Conservation (phyloP, 2,797 vertebrate genomes). For the Varecia variegata region DNA sequence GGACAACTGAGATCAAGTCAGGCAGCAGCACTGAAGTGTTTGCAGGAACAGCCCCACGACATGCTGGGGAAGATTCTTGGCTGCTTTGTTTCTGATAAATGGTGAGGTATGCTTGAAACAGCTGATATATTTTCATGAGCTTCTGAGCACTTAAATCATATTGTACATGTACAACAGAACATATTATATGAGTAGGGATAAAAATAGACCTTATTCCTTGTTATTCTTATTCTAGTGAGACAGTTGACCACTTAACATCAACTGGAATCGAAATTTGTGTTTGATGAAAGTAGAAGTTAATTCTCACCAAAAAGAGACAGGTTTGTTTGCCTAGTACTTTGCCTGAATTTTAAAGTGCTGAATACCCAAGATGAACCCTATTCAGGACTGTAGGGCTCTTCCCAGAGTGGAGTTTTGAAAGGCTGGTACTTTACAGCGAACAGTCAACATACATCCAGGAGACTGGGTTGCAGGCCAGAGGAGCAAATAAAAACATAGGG, state of each 20-base stretch:
- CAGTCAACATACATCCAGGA: accelerated
- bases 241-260: neutral
- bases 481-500: accelerated
- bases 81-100: neutral
- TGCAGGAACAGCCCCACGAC: accelerated
- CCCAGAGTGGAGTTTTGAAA: neutral
- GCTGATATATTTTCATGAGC: neutral
- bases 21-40: neutral
- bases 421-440: accelerated
- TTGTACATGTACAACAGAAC: no score
- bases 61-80: neutral
- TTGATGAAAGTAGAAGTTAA: no score
- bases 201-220: neutral
- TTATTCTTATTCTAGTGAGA: neutral
- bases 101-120: no score
- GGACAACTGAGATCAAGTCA: neutral
- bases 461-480: no score
- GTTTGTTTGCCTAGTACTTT: neutral
- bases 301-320: no score
- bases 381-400: accelerated
- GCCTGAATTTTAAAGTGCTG: neutral
- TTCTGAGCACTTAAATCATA: neutral
- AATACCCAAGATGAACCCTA: neutral
- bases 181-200: no score
- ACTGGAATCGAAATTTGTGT: neutral